phyloP scores from a whole-genome alignment of 2,888 invertebrate genomes.

The Ochlodes sylvanus region DNA sequence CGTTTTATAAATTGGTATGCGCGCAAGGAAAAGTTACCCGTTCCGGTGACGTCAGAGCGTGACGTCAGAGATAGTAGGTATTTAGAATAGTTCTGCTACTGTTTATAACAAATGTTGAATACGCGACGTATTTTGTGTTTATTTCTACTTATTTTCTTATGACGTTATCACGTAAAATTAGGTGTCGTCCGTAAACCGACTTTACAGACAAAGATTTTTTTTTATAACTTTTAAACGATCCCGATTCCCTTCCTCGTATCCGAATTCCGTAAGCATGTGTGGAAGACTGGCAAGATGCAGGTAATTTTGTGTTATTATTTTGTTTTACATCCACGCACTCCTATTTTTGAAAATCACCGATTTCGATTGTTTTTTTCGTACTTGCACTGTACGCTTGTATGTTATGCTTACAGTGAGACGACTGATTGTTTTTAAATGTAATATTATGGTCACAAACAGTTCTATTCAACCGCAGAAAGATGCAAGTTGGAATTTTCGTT shows the following conservation, averaged over 20 bases:
- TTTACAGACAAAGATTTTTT: too few species aligned
- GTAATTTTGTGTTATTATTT: slow-evolving; percentile 71
- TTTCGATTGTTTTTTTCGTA: slow-evolving; percentile 8
- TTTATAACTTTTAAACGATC: slow-evolving; percentile 54
- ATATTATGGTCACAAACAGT: neutral
- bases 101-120: too few species aligned
- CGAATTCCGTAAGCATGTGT: slow-evolving; percentile 73
- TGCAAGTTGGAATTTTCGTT: slow-evolving; percentile 46
- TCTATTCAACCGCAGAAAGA: slow-evolving; percentile 31
- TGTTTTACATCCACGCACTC: slow-evolving; percentile 40
- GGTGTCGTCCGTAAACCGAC: too few species aligned
- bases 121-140: too few species aligned
- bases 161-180: too few species aligned
- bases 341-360: slow-evolving; percentile 16
- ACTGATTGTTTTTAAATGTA: neutral
- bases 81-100: too few species aligned
- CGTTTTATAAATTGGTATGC: too few species aligned
- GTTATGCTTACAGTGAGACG: slow-evolving; percentile 31
- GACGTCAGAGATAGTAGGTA: too few species aligned
- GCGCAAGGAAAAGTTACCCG: too few species aligned
- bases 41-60: too few species aligned
- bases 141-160: too few species aligned
- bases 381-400: slow-evolving; percentile 28
- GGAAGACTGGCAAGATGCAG: slow-evolving; percentile 74
- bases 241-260: slow-evolving; percentile 58